phyloP scores from a whole-genome alignment of 2,113 vertebrate species.

The Podocnemis expansa region DNA sequence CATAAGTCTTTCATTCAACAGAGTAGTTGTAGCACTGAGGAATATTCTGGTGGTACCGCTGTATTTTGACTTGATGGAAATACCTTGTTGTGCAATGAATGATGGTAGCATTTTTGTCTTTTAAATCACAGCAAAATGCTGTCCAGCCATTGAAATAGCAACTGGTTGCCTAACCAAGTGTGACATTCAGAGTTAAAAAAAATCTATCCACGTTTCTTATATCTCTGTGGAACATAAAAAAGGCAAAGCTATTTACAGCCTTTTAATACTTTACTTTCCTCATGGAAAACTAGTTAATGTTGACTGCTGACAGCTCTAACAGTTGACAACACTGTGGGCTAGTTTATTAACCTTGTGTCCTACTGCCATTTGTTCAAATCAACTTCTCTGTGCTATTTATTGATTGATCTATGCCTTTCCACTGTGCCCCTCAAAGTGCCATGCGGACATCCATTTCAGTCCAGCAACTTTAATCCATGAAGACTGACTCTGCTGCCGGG shows the following conservation, averaged over 20 bases:
- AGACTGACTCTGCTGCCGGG: rapidly evolving
- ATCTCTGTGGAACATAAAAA: conserved; percentile 54
- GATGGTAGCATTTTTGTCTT: not conserved
- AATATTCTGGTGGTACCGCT: not conserved
- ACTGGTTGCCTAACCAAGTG: not conserved
- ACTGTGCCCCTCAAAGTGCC: not conserved
- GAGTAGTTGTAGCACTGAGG: not conserved
- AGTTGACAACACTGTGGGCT: conserved; percentile 23
- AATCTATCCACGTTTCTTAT: conserved; percentile 5
- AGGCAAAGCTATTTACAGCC: conserved; percentile 23
- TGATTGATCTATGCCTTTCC: not conserved
- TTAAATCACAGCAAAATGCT: not conserved
- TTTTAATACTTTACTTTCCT: conserved; percentile 59
- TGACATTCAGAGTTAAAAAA: not conserved
- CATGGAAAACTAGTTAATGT: conserved; percentile 56
- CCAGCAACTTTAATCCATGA: not conserved
- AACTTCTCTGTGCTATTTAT: not conserved
- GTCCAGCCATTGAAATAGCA: not conserved
- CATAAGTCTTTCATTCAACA: not conserved
- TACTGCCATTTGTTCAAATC: not conserved
- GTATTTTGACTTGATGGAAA: not conserved
- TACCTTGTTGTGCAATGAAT: not conserved
- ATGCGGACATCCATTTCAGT: not conserved
- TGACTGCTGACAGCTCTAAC: conserved; percentile 27
- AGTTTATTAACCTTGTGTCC: conserved; percentile 39